Percentiles rank a stretch among this genome's conserved stretches.
These are phyloP conservation scores for Hydriomena furcata DNA, from an alignment of 2,888 invertebrate genomes.

Conservation along the genomic window DNA sequence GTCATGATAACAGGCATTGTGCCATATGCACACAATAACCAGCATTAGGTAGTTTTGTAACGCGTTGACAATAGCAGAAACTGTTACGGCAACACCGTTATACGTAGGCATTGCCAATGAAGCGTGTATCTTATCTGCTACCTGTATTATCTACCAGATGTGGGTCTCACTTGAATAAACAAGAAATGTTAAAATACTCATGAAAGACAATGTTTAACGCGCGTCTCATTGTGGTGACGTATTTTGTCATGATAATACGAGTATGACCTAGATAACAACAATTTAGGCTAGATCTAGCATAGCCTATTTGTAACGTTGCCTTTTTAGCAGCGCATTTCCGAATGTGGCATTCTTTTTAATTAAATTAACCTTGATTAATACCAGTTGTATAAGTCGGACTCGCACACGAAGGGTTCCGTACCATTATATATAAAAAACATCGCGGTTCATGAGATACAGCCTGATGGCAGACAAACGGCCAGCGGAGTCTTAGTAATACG, in stretches of 20 bases:
- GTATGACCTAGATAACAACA: conserved; percentile 23
- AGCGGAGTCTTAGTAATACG: too few species aligned
- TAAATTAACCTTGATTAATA: too few species aligned
- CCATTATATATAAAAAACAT: too few species aligned
- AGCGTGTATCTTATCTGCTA: conserved; percentile 46
- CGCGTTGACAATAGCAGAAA: conserved; percentile 41
- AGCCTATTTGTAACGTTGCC: too few species aligned
- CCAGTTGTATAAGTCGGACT: too few species aligned
- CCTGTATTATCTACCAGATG: conserved; percentile 41
- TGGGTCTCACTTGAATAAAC: conserved; percentile 56
- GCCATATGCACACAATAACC: conserved; percentile 25
- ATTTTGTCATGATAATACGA: conserved; percentile 20
- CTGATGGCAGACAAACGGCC: too few species aligned
- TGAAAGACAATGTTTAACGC: conserved; percentile 8
- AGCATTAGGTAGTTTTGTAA: conserved; percentile 38
- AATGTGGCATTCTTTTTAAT: too few species aligned
- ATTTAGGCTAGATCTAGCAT: conserved; percentile 16
- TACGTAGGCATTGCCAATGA: conserved; percentile 41
- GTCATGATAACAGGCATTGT: too few species aligned
- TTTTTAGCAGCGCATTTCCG: too few species aligned
- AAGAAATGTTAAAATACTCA: conserved; percentile 17
- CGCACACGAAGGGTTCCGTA: too few species aligned
- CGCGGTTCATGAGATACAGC: too few species aligned
- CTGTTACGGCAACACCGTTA: conserved; percentile 42
- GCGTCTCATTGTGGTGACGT: conserved; percentile 12